Evolutionary conservation across 2,113 vertebrate genomes (phyloP), one percentile per base, ranked within the genome.

Genomic region (Clarias macrocephalus): DNA sequence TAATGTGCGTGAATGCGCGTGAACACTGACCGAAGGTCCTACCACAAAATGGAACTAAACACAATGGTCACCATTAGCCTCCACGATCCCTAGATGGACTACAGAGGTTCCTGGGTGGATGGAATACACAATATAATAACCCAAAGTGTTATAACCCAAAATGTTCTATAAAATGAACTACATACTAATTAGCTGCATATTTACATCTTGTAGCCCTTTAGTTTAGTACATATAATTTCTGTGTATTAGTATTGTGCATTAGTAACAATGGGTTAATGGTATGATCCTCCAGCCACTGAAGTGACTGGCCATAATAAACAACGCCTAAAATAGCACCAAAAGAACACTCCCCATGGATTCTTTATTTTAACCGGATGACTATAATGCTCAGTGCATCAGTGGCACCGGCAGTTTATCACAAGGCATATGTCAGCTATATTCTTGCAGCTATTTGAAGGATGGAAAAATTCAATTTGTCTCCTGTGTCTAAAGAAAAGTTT

Each of bases 351-450:
- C 72, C 5, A 11, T 75, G 21, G 25, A 75, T 52, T 75, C 72
- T 75, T 75, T 75, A 75, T 75, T 72, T 72, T 9, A 72, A 72
- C 68, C 33, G 2, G 68, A 72, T 21, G 68, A 72, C 30, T 37
- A 37, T 37, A 68, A 68, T 18, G 15, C 66, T 33, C 12, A 30
- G 65, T 68, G 28, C 28, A 28, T 33, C 28, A 68, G 66, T 16
- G 8, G 30, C 86, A 80, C 72, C 52, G 33, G 25, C 60, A 28
- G 23, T 68, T 77, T 48, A 80, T 56, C 28, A 48, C 77, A 37
- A 56, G 80, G 56, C 85, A 88, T 5, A 82, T 90, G 59, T 59
- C 73, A 79, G 88, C 87, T 92, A 87, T 88, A 92, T 95, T 94
- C 92, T 92, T 87, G 86, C 89, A 75, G 92, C 87, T 82, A 86